A percentile compares a stretch with the other conserved stretches of the same genome.
Conservation (phyloP, 2,797 vertebrate species). For the Darevskia nairensis region DNA sequence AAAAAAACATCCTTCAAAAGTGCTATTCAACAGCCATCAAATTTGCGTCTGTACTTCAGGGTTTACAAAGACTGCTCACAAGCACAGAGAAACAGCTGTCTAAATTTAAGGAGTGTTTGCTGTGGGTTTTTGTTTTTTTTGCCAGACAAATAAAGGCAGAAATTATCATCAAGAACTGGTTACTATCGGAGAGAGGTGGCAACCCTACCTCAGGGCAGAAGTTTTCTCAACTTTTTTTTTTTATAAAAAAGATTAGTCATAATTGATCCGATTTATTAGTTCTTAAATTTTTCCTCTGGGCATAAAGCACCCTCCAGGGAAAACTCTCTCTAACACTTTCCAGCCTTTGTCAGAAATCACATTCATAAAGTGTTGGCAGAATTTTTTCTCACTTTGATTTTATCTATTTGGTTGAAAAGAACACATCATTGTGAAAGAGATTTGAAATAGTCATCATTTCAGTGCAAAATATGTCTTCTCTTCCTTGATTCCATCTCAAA, state of each 20-base stretch:
- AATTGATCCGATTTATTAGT: not conserved
- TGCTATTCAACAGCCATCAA: not conserved
- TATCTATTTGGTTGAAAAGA: not conserved
- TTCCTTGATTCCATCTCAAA: not conserved
- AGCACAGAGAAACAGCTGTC: not conserved
- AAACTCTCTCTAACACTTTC: accelerated
- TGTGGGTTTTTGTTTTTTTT: not conserved
- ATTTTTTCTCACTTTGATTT: not conserved
- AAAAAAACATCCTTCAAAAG: constrained; percentile 48
- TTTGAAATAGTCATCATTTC: not conserved
- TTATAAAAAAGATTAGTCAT: not conserved
- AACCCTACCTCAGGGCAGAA: constrained; percentile 4
- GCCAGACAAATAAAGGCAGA: not conserved
- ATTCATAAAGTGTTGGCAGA: not conserved
- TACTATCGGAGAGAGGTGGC: not conserved
- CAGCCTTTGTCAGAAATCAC: constrained; percentile 19
- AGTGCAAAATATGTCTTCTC: not conserved
- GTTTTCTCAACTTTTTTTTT: not conserved
- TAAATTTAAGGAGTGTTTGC: accelerated
- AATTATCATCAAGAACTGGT: not conserved
- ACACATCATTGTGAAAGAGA: not conserved
- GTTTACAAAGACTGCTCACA: not conserved
- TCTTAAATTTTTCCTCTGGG: not conserved
- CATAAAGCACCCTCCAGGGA: not conserved
- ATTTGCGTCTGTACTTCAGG: accelerated